A percentile compares a stretch with the other conserved stretches of the same genome.
These are phyloP conservation scores for Cyclargus thomasi DNA, from an alignment of 1,140 invertebrate species.

Conservation along the genomic window DNA sequence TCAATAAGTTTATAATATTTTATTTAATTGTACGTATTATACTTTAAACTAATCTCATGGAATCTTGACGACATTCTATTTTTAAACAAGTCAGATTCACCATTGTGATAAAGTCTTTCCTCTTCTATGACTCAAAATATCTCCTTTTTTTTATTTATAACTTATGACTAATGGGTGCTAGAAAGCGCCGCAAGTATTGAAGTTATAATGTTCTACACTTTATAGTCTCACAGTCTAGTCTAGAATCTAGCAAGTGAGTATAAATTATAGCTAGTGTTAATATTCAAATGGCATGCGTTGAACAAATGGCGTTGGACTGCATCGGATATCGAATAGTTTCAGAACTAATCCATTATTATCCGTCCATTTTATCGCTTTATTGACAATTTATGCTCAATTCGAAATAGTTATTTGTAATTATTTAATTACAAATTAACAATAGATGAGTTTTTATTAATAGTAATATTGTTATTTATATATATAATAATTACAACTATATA, in stretches of 20 bases:
- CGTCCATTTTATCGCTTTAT: conserved; percentile 15
- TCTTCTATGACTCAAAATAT: too few relatives aligned
- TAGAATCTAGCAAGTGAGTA: background rate
- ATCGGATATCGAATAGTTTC: background rate
- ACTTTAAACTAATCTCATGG: too few relatives aligned
- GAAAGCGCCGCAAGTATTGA: background rate
- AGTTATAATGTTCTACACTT: background rate
- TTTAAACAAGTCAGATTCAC: too few relatives aligned
- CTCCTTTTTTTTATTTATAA: too few relatives aligned
- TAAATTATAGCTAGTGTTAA: background rate
- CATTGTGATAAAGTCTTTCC: too few relatives aligned
- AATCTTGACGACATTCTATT: too few relatives aligned
- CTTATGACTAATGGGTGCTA: background rate
- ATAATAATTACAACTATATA: too few relatives aligned
- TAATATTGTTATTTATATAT: too few relatives aligned
- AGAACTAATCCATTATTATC: conserved; percentile 13
- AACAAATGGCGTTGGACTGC: background rate
- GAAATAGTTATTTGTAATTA: background rate
- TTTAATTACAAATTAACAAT: too few relatives aligned
- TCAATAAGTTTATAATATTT: too few relatives aligned
- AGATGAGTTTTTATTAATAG: too few relatives aligned
- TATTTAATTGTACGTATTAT: too few relatives aligned
- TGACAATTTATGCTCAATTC: conserved; percentile 17
- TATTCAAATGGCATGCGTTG: conserved; percentile 5
- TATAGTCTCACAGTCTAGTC: background rate